phyloP scores from a whole-genome alignment of 2,797 vertebrate genomes.

The Onychomys arenicola region DNA sequence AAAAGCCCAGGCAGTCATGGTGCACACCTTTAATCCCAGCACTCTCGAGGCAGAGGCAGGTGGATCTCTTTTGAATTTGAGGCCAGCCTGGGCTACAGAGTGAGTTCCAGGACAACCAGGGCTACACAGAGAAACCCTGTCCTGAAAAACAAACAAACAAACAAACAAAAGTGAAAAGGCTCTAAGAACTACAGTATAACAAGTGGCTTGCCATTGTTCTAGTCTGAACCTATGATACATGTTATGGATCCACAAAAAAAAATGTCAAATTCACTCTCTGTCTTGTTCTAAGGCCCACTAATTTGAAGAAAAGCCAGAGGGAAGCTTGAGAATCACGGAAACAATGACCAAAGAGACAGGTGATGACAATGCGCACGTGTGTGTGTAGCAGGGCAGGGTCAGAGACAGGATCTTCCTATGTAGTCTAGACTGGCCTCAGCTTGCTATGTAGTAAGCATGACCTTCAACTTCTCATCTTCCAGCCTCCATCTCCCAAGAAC shows the following conservation, averaged over 20 bases:
- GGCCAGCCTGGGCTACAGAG: too few relatives aligned
- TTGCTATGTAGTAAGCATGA: neutral
- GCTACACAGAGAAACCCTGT: neutral
- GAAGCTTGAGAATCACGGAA: conserved; percentile 41
- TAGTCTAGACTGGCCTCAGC: neutral
- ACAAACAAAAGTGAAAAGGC: neutral
- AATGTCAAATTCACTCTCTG: neutral
- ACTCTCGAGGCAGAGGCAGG: too few relatives aligned
- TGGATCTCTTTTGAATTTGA: too few relatives aligned
- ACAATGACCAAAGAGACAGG: neutral
- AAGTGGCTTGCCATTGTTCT: neutral
- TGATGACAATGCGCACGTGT: neutral
- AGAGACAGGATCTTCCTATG: neutral
- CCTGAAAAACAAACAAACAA: neutral
- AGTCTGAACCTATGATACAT: conserved; percentile 24
- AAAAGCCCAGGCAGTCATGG: too few relatives aligned
- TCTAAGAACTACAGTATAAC: neutral
- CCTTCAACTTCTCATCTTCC: neutral
- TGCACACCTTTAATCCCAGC: too few relatives aligned
- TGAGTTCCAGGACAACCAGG: neutral
- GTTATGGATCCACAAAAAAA: neutral
- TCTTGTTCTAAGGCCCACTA: conserved; percentile 16
- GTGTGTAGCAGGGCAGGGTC: too few relatives aligned
- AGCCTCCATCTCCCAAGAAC: neutral
- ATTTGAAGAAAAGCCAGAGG: conserved; percentile 36